Base-by-base conservation (phyloP, 2,113 vertebrate genomes). In the Ailurus styani region DNA sequence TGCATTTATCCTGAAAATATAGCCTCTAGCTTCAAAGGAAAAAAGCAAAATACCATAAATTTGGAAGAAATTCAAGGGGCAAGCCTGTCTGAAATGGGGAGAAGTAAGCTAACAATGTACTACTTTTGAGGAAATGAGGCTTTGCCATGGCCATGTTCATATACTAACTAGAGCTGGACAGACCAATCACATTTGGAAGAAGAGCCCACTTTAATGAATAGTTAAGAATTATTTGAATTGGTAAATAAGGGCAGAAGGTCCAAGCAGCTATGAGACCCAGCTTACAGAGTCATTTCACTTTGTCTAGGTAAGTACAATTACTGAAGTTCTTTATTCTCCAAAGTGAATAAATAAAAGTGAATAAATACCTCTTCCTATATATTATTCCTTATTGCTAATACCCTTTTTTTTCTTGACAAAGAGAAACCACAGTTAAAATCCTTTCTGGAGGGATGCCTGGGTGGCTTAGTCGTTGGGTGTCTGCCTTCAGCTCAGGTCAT, bases 1-100 rank as follows among this genome's bases (percentile, higher is more conserved):
- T 78, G 29, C 54, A 73, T 92, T 87, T 85, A 79, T 94, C 55
- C 96, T 85, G 45, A 81, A 97, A 97, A 85, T 52, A 77, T 6
- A 34, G 31, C 5, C 84, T 87, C 78, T 55, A 23, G 37, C 66
- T 96, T 92, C 84, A 90, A 83, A 47, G 21, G 21, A 15, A 20
- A 47, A 95, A 94, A 87, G 34, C 52, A 62, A 93, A 97, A 90
- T 72, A 27, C 45, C 66, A 29, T n/a, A 54, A 60, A 86, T 68
- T 85, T 96, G 52, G 5, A 93, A 68, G 6, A 25, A 96, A 82
- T 70, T 83, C 82, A 95, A 82, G 72, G 77, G 50, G 14, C 55
- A 79, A 57, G 14, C 25, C 85, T 66, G 6, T 85, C 45, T 78
- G 64, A 78, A 93, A 85, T 21, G 10, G n/a, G 34, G 29, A 55